Base-by-base conservation (phyloP, 1,140 invertebrate genomes). In the Liolophura sinensis region DNA sequence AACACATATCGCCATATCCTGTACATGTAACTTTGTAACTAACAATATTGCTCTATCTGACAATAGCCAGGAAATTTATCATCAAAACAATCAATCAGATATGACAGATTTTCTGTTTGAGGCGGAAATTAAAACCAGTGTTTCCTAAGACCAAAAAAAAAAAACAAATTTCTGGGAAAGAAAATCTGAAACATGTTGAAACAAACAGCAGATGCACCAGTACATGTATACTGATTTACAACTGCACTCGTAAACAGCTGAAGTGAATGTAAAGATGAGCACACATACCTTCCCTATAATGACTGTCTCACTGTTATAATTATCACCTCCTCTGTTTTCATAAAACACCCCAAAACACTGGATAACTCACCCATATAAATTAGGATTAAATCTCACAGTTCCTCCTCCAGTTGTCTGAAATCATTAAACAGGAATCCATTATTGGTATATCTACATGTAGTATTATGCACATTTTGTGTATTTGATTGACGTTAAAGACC, bases 351-450 rank as follows among this genome's bases (percentile, higher is more conserved):
- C 56, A 58, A 4, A 18, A 24, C 27, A 24, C 20, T 22, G 18
- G 15, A 31, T 9, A 58, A 58, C 56, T 58, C 25, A 58, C 56
- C 31, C 31, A 31, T 58, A 58, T 58, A 58, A 58, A 31, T 58
- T 58, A 31, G 56, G 56, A 31, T 58, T 58, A 58, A 58, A 58
- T 22, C 56, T 20, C 56, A 58, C 56, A 5, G 20, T 58, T 7
- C 56, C 56, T 22, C 56, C 56, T 24, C 56, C 56, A 4, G 56
- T 58, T 1, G 56, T 58, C 56, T 58, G 25, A 31, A 58, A 40
- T 40, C 31, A 40, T 40, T 9, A 40, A 40, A 40, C 9, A 40
- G 31, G n/a, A 40, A 9, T 40, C 3, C 9, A 40, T 40, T 40
- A n/a, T n/a, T n/a, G n/a, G n/a, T n/a, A n/a, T n/a, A n/a, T n/a